Percentiles rank a stretch among this genome's conserved stretches.
phyloP scores from a whole-genome alignment of 2,113 vertebrate species.

The Crocuta crocuta region DNA sequence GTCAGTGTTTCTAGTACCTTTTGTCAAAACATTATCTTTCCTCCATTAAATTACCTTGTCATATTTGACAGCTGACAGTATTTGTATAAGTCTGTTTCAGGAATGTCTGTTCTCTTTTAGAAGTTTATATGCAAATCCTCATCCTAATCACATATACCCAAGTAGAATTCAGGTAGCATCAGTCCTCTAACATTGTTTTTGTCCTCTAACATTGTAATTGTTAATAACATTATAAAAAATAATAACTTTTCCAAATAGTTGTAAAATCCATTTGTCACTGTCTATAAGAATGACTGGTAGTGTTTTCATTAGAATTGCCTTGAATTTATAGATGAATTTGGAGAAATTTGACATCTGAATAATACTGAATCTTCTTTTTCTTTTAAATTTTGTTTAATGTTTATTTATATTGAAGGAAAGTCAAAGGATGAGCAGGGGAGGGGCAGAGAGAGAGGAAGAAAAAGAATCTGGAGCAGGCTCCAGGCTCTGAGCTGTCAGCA shows the following conservation, averaged over 20 bases:
- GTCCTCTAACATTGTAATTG: not conserved
- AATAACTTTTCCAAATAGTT: not conserved
- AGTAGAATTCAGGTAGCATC: not conserved
- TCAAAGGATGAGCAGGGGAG: no score
- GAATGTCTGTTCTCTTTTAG: not conserved
- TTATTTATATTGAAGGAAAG: no score
- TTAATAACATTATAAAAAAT: not conserved
- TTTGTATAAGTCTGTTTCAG: not conserved
- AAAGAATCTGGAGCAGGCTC: no score
- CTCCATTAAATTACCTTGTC: not conserved
- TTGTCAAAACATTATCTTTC: not conserved
- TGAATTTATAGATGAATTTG: not conserved
- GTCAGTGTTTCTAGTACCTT: not conserved
- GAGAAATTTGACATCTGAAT: not conserved
- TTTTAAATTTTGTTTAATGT: no score
- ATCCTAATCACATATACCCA: not conserved
- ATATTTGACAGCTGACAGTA: not conserved
- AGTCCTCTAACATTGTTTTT: not conserved
- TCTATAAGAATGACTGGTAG: not conserved
- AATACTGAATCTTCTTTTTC: not conserved
- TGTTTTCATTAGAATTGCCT: not conserved
- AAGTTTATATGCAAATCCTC: not conserved
- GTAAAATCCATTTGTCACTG: not conserved
- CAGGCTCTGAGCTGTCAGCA: no score
- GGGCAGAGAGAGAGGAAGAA: no score